Conservation (phyloP, 2,113 vertebrate species). For the Bos javanicus region DNA sequence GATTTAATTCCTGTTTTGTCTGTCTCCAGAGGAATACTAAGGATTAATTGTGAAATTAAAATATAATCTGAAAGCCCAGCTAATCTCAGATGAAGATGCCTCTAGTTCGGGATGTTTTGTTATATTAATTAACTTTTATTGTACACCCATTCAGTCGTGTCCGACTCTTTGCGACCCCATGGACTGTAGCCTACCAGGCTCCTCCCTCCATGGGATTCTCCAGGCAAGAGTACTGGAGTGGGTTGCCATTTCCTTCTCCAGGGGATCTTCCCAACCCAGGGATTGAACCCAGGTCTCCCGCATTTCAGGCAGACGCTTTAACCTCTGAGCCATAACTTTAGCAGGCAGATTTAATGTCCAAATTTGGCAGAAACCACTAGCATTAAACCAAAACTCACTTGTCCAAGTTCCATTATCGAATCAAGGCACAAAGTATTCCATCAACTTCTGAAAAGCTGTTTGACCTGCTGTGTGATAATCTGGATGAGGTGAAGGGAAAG, state of each 20-base stretch:
- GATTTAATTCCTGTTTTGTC: neutral
- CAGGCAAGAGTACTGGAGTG: too few species aligned
- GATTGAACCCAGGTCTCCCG: too few species aligned
- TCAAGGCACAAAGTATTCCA: neutral
- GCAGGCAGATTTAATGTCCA: neutral
- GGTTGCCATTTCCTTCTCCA: too few species aligned
- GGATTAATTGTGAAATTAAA: slow-evolving; percentile 34
- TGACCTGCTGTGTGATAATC: neutral
- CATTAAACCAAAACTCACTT: neutral
- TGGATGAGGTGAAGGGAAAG: neutral
- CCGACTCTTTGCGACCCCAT: too few species aligned
- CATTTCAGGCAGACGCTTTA: too few species aligned
- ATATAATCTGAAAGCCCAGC: neutral
- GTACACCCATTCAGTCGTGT: too few species aligned
- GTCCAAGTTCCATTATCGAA: neutral
- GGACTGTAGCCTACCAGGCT: too few species aligned
- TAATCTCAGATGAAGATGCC: neutral
- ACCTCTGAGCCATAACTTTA: neutral
- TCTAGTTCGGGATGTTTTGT: neutral
- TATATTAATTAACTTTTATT: neutral
- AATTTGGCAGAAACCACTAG: slow-evolving; percentile 7
- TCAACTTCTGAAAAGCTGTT: neutral
- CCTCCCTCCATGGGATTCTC: too few species aligned
- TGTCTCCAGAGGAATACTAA: neutral
- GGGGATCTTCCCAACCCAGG: too few species aligned